Evolutionary conservation across 2,113 vertebrate genomes (phyloP).

Genomic region (Solea solea): DNA sequence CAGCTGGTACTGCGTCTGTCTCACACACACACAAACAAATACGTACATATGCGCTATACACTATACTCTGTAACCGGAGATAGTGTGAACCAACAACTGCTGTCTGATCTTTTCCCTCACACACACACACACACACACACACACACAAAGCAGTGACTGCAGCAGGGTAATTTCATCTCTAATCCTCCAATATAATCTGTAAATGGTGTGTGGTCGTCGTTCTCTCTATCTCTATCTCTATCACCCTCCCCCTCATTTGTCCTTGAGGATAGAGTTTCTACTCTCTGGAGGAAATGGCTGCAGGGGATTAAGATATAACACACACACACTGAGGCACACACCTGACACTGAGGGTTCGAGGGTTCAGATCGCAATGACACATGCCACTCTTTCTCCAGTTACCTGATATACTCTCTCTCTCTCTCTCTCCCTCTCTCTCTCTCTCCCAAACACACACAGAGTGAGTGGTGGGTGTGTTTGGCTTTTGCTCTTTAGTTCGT

Average conservation of each 20-base stretch:
- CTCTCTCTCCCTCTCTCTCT: conserved; percentile 25
- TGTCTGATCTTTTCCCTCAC: conserved; percentile 20
- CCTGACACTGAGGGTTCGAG: conserved; percentile 49
- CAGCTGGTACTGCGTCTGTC: neutral
- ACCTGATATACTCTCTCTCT: conserved; percentile 56
- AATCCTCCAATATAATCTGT: conserved; percentile 62
- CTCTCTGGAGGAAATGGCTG: conserved; percentile 63
- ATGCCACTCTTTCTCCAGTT: conserved; percentile 68
- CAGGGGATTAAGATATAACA: conserved; percentile 57
- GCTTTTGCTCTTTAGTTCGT: conserved; percentile 37
- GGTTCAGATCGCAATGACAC: conserved; percentile 66
- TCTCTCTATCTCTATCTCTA: conserved; percentile 13
- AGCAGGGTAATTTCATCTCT: conserved; percentile 56
- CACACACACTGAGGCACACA: conserved; percentile 39
- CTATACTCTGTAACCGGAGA: conserved; percentile 32
- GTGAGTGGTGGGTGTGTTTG: conserved; percentile 34
- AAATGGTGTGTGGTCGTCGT: conserved; percentile 31
- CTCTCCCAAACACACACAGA: neutral
- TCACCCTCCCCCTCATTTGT: conserved; percentile 18
- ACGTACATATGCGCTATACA: conserved; percentile 1
- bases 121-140: conserved; percentile 6
- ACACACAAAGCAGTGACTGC: conserved; percentile 25
- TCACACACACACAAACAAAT: conserved; percentile 1
- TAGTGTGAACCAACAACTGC: conserved; percentile 37
- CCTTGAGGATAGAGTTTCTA: conserved; percentile 58